phyloP scores from a whole-genome alignment of 2,888 invertebrate genomes.

The Nomada fucata region DNA sequence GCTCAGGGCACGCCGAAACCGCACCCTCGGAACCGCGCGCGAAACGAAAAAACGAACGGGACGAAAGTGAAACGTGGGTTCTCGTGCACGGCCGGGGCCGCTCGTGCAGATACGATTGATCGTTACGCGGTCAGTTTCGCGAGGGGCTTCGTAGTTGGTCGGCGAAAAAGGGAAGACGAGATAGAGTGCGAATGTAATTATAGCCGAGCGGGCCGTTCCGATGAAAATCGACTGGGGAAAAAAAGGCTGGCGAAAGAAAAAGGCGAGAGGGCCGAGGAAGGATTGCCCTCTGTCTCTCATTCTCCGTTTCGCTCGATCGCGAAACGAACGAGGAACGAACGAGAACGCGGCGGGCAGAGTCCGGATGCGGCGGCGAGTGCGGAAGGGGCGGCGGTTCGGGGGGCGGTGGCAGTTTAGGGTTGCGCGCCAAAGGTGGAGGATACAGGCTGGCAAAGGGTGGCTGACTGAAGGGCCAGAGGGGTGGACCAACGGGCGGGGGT shows the following conservation, averaged over 20 bases:
- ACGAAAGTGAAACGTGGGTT: background rate
- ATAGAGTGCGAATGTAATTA: constrained; percentile 67
- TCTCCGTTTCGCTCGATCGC: background rate
- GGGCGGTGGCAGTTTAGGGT: constrained; percentile 47
- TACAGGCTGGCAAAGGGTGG: constrained; percentile 65
- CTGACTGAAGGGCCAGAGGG: constrained; percentile 54
- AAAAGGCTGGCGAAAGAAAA: constrained; percentile 20
- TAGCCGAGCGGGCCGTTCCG: constrained; percentile 33
- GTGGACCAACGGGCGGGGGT: constrained; percentile 61
- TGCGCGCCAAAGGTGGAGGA: constrained; percentile 65
- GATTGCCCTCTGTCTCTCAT: background rate
- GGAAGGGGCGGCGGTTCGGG: constrained; percentile 48
- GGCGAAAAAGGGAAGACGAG: background rate
- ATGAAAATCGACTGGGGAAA: background rate
- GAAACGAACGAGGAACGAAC: constrained; percentile 6
- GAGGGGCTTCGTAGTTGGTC: constrained; percentile 13
- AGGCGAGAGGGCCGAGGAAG: constrained; percentile 17
- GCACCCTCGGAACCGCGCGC: constrained; percentile 19
- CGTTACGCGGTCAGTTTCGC: constrained; percentile 52
- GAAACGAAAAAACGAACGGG: constrained; percentile 6
- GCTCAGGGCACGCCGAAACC: constrained; percentile 9
- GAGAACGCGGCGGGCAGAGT: constrained; percentile 50
- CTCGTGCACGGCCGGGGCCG: constrained; percentile 1
- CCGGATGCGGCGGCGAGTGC: constrained; percentile 58
- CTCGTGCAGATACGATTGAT: constrained; percentile 48